These are phyloP conservation scores for Drosophila tropicalis DNA, from an alignment of 1,140 invertebrate species.

Conservation along the genomic window DNA sequence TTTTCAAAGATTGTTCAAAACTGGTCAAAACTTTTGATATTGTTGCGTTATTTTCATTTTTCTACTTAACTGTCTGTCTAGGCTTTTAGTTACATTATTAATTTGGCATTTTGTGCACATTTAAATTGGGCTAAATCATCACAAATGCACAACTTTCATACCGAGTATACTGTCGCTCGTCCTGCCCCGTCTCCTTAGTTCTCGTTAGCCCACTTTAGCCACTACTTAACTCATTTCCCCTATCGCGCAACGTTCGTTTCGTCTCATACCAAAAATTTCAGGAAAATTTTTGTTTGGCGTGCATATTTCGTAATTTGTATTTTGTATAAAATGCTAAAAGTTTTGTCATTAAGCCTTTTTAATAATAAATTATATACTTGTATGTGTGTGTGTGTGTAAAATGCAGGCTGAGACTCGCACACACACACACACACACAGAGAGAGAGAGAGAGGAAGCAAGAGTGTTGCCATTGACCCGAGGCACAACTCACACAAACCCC, in stretches of 20 bases:
- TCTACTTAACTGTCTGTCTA: neutral
- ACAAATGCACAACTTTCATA: constrained; percentile 17
- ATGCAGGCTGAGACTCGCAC: constrained; percentile 23
- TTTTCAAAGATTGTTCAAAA: too few species aligned
- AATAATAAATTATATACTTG: constrained; percentile 70
- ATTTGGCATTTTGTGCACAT: constrained; percentile 11
- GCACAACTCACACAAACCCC: constrained; percentile 8
- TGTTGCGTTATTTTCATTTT: neutral
- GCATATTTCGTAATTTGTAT: constrained; percentile 51
- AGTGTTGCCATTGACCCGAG: constrained; percentile 60
- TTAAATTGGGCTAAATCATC: constrained; percentile 19
- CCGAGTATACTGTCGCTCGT: neutral
- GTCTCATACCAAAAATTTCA: neutral
- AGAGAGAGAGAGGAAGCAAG: constrained; percentile 1
- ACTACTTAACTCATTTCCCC: neutral
- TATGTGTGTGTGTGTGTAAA: neutral
- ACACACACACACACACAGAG: constrained; percentile 7
- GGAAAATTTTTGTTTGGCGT: constrained; percentile 15
- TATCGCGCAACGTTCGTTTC: too few species aligned
- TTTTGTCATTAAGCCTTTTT: constrained; percentile 80
- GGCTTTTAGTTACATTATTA: constrained; percentile 6
- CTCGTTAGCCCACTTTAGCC: neutral
- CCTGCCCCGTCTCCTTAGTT: neutral
- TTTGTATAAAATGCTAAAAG: constrained; percentile 67
- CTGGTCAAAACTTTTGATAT: too few species aligned